Evolutionary conservation across 2,113 vertebrate genomes (phyloP), one percentile per base, ranked within the genome.

Genomic region (Pelobates fuscus): DNA sequence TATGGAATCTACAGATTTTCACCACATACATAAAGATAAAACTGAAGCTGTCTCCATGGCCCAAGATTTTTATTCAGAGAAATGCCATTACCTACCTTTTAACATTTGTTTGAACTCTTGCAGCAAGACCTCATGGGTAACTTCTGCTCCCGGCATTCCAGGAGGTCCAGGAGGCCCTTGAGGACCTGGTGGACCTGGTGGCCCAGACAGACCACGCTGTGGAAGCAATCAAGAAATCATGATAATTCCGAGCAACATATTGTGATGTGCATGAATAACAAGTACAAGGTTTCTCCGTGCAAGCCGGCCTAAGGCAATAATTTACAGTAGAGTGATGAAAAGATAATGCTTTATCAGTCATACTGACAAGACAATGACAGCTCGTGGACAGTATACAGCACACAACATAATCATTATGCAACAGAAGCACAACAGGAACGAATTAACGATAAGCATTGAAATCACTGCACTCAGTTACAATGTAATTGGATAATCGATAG

Each of bases 61-160:
- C n/a, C n/a, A n/a, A n/a, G 10, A 32, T 10, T 5, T 32, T 32
- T 32, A 32, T 10, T 32, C 10, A 32, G 10, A 32, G 30, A 32
- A 5, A 5, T 32, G 4, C 10, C 10, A 32, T 32, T 32, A 32
- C 30, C 30, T 86, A 98, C 94, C 93, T 94, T 89, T 94, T 29
- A 95, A 86, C 88, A 96, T 91, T 67, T 94, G 92, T 84, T 93
- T 96, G 78, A 98, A 98, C 79, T 98, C 96, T 81, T 82, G 88
- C 20, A 97, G 85, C 60, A 98, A 88, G 70, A 94, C 84, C 66
- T 95, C 95, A 43, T 91, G 90, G 24, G 94, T 94, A 70, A 95
- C 88, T 82, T 94, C 93, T 6, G 93, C 92, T 32, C 88, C 95
- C 7, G 80, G 94, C 37, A 83, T 90, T 67, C 81, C 96, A 27